These are phyloP conservation scores for Tricholaema leucomelas DNA, from an alignment of 2,113 vertebrate genomes.

Conservation along the genomic window DNA sequence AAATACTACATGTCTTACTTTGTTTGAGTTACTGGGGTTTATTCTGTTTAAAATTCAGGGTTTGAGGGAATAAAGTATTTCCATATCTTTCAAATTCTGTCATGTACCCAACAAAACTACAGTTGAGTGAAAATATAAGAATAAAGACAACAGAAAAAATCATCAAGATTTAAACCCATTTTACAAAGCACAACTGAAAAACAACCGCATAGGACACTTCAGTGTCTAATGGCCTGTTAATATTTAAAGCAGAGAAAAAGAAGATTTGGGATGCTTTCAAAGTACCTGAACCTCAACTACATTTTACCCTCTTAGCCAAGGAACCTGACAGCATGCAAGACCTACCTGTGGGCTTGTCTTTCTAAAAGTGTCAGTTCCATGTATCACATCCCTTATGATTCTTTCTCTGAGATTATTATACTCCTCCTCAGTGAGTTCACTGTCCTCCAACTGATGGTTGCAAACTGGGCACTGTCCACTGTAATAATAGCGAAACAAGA, in stretches of 20 bases:
- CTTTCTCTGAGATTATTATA: conserved; percentile 83
- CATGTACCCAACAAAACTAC: not conserved
- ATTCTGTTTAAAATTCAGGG: not conserved
- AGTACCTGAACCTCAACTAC: not conserved
- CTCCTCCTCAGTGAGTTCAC: conserved; percentile 85
- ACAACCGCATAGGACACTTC: not conserved
- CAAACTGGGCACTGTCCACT: conserved; percentile 87
- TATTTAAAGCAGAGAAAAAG: not conserved
- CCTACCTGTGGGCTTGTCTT: conserved; percentile 92
- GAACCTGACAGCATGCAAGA: not conserved
- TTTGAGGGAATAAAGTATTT: not conserved
- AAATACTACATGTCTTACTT: not conserved
- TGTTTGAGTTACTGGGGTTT: not conserved
- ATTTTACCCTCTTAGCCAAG: not conserved
- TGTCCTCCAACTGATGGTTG: conserved; percentile 82
- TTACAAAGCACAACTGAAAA: not conserved
- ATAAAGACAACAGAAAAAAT: not conserved
- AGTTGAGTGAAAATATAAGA: not conserved
- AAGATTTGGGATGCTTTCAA: not conserved
- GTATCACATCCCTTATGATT: conserved; percentile 86
- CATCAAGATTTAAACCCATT: not conserved
- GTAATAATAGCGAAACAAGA: conserved; percentile 4
- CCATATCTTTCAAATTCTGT: not conserved
- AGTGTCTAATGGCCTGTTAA: not conserved
- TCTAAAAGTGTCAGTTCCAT: conserved; percentile 86